phyloP scores from a whole-genome alignment of 2,888 invertebrate species.

The Callimorpha dominula region DNA sequence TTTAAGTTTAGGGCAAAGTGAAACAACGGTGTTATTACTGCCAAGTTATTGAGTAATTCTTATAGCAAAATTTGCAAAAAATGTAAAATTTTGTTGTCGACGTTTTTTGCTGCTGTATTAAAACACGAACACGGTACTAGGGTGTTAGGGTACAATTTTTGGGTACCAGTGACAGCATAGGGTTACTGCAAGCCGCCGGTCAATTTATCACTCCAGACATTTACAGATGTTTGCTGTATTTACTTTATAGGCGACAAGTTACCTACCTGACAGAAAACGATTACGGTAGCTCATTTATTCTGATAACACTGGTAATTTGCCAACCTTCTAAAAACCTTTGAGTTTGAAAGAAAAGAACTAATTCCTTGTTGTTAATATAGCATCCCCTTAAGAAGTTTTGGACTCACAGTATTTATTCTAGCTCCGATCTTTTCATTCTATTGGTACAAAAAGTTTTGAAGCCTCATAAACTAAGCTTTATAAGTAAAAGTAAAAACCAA shows the following conservation, averaged over 20 bases:
- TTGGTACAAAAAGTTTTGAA: background rate
- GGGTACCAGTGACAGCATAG: too few relatives aligned
- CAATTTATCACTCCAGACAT: too few relatives aligned
- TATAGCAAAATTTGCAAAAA: background rate
- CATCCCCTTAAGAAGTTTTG: background rate
- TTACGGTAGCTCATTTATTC: too few relatives aligned
- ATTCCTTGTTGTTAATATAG: background rate
- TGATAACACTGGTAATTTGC: too few relatives aligned
- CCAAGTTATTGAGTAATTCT: background rate
- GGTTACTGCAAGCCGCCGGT: too few relatives aligned
- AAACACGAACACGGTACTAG: too few relatives aligned
- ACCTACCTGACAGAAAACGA: too few relatives aligned
- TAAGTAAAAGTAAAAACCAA: background rate
- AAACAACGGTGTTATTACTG: background rate
- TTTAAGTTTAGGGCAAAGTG: background rate
- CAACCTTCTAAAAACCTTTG: background rate
- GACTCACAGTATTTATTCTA: background rate
- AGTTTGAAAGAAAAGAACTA: background rate
- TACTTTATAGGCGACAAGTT: too few relatives aligned
- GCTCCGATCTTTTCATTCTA: background rate
- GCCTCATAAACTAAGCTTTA: background rate
- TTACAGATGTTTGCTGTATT: too few relatives aligned
- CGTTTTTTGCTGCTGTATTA: too few relatives aligned
- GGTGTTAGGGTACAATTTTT: too few relatives aligned
- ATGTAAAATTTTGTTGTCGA: background rate